Percentiles rank a stretch among this genome's conserved stretches.
Conservation (phyloP, 2,797 vertebrate species). For the Rhinoraja longicauda region DNA sequence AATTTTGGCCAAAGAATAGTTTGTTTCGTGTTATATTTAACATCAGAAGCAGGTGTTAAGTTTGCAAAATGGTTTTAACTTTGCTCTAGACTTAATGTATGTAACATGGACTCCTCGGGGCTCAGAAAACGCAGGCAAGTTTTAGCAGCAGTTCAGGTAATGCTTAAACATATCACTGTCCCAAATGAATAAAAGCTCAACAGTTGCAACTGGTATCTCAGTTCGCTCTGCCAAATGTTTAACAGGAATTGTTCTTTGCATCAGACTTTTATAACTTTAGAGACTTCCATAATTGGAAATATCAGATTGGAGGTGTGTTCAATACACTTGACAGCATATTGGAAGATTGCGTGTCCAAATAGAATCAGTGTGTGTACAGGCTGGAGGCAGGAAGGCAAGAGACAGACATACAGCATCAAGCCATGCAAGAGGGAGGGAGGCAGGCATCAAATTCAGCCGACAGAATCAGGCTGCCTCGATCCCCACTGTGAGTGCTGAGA, state of each 20-base stretch:
- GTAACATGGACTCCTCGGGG: background rate
- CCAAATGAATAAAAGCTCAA: background rate
- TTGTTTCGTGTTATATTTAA: too few relatives aligned
- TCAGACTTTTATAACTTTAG: too few relatives aligned
- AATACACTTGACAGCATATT: background rate
- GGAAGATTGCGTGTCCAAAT: background rate
- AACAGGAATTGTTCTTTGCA: background rate
- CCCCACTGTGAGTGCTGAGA: too few relatives aligned
- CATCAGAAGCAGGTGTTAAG: background rate
- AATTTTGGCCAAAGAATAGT: background rate
- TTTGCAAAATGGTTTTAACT: background rate
- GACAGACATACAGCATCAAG: too few relatives aligned
- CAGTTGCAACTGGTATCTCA: background rate
- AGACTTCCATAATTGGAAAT: too few relatives aligned
- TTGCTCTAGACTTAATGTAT: background rate
- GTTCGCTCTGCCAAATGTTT: background rate
- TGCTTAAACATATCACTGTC: background rate
- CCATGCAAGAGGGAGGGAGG: too few relatives aligned
- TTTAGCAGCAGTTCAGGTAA: background rate
- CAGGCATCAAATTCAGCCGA: too few relatives aligned
- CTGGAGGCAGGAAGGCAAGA: too few relatives aligned
- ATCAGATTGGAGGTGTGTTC: background rate
- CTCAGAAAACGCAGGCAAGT: background rate
- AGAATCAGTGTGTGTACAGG: too few relatives aligned
- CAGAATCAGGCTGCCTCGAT: too few relatives aligned